Conservation (phyloP, 92 coral and sea anemone genomes). For the Micromussa lordhowensis region DNA sequence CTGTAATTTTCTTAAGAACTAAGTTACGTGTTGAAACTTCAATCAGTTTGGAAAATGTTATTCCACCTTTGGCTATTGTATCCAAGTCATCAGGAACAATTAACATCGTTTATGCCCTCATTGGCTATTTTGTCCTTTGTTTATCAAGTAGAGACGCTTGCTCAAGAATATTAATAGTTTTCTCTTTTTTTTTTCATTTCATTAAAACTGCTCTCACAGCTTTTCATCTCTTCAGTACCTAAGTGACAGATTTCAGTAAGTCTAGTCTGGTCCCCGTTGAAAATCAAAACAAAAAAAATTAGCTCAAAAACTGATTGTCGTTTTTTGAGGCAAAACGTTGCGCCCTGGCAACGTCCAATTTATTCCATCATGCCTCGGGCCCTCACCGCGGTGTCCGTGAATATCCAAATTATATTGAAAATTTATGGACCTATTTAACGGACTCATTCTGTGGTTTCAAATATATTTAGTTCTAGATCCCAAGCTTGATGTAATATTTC, state of each 20-base stretch:
- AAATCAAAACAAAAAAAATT: background rate
- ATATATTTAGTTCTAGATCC: background rate
- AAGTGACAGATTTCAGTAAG: background rate
- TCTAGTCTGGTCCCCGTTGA: no score
- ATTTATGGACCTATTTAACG: background rate
- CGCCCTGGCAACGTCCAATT: conserved; percentile 7
- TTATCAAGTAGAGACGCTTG: background rate
- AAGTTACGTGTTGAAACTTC: background rate
- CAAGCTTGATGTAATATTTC: background rate
- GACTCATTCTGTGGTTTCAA: background rate
- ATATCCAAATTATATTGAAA: background rate
- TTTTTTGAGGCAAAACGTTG: background rate
- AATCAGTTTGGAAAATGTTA: background rate
- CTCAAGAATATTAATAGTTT: background rate
- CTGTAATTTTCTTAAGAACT: background rate
- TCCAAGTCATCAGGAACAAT: no score
- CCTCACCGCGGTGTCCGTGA: background rate
- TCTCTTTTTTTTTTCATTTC: background rate
- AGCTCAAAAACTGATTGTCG: background rate
- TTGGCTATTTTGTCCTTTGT: background rate
- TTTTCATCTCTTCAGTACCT: background rate
- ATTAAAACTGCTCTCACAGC: background rate
- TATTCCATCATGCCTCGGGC: background rate
- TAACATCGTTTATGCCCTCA: background rate
- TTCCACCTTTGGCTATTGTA: background rate